Percentiles rank a stretch among this genome's conserved stretches.
phyloP scores from a whole-genome alignment of 1,140 invertebrate species.

The Epicauta chinensis region DNA sequence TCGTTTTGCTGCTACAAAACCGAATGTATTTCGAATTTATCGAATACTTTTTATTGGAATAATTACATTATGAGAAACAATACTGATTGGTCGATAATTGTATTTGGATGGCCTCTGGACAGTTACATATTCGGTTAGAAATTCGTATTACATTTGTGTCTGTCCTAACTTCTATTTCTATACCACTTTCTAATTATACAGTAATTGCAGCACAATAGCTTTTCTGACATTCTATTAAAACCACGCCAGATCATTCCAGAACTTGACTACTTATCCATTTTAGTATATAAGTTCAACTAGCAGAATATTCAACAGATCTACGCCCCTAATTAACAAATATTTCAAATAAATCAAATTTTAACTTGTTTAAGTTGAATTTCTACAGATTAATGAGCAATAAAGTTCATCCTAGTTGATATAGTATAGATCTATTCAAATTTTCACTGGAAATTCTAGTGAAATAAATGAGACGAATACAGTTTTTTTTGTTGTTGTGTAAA shows the following conservation, averaged over 20 bases:
- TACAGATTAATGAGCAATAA: too few relatives aligned
- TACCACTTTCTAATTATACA: slow-evolving; percentile 23
- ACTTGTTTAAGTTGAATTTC: background rate
- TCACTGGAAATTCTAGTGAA: too few relatives aligned
- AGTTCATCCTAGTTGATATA: too few relatives aligned
- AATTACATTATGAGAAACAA: slow-evolving; percentile 7
- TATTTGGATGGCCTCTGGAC: slow-evolving; percentile 25
- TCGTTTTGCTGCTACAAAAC: too few relatives aligned
- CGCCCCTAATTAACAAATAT: background rate
- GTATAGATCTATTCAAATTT: too few relatives aligned
- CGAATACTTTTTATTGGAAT: background rate
- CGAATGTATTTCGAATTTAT: too few relatives aligned
- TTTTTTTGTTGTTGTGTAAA: too few relatives aligned
- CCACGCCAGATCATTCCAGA: slow-evolving; percentile 12
- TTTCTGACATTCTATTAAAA: slow-evolving; percentile 19
- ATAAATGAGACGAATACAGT: too few relatives aligned
- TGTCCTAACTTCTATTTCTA: slow-evolving; percentile 5
- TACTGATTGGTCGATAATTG: slow-evolving; percentile 28
- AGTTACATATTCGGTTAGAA: slow-evolving; percentile 19
- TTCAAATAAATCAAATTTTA: background rate
- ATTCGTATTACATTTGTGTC: slow-evolving; percentile 13
- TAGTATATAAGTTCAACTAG: background rate
- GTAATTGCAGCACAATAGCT: slow-evolving; percentile 21
- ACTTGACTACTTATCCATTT: background rate
- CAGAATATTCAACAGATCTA: background rate